Percentiles rank a stretch among this genome's conserved stretches.
Evolutionary conservation across 2,888 invertebrate species (phyloP).

Genomic region (Achlya flavicornis): DNA sequence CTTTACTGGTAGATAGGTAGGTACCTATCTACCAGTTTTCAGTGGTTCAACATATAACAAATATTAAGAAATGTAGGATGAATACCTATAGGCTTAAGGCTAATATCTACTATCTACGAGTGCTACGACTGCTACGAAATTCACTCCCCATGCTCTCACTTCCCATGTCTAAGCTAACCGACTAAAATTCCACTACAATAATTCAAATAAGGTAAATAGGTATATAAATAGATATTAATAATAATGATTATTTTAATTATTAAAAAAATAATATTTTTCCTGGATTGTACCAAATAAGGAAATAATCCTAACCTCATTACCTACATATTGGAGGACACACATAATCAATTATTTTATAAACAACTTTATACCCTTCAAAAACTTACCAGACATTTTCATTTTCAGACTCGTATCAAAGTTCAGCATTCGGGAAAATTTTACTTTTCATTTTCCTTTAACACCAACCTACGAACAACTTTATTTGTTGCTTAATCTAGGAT

Average conservation of each 20-base stretch:
- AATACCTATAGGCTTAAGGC: no score
- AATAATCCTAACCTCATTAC: neutral
- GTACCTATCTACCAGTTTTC: no score
- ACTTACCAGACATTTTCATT: constrained; percentile 81
- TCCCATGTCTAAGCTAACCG: constrained; percentile 20
- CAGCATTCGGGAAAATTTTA: constrained; percentile 47
- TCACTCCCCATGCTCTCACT: constrained; percentile 38
- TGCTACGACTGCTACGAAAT: constrained; percentile 2
- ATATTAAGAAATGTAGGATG: neutral
- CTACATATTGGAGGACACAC: neutral
- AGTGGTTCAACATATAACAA: no score
- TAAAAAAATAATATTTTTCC: neutral
- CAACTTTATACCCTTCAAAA: constrained; percentile 9
- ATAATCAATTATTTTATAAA: neutral
- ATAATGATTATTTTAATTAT: neutral
- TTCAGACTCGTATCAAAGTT: constrained; percentile 59
- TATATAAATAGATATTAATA: neutral
- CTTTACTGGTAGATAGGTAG: no score
- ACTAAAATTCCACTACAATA: constrained; percentile 21
- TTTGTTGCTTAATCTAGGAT: neutral
- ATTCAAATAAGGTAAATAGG: no score
- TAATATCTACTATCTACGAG: neutral
- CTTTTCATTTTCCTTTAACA: constrained; percentile 28
- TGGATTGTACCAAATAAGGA: constrained; percentile 1
- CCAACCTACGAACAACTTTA: neutral